These are phyloP conservation scores for Dynastes grantii DNA, from an alignment of 2,888 invertebrate genomes.

Conservation along the genomic window DNA sequence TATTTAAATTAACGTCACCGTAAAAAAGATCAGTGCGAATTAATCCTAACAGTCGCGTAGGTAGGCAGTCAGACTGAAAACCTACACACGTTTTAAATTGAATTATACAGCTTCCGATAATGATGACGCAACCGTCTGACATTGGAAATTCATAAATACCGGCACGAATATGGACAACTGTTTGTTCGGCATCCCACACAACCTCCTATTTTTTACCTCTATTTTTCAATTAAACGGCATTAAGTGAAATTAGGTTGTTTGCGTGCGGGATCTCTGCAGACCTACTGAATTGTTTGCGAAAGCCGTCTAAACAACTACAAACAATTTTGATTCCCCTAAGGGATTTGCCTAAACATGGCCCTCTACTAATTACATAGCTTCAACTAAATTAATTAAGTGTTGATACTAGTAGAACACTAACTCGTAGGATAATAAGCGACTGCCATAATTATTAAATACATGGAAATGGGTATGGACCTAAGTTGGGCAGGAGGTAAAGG, in stretches of 20 bases:
- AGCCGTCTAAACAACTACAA: constrained; percentile 7
- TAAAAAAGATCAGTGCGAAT: constrained; percentile 32
- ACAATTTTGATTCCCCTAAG: constrained; percentile 28
- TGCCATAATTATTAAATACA: background rate
- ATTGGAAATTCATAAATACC: constrained; percentile 33
- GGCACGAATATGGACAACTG: constrained; percentile 4
- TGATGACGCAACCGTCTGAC: constrained; percentile 34
- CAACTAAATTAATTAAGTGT: constrained; percentile 21
- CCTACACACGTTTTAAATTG: constrained; percentile 33
- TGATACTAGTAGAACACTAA: constrained; percentile 1
- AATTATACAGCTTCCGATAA: constrained; percentile 40
- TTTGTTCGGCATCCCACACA: constrained; percentile 25
- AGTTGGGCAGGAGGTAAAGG: background rate
- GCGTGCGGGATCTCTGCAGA: background rate
- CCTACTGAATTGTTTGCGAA: constrained; percentile 14
- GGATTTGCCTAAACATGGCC: constrained; percentile 14
- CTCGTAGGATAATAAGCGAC: background rate
- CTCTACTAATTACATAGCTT: constrained; percentile 5
- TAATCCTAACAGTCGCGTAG: constrained; percentile 32
- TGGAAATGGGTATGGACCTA: background rate
- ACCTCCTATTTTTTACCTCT: background rate
- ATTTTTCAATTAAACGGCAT: background rate
- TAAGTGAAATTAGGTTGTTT: background rate
- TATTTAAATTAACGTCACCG: constrained; percentile 16
- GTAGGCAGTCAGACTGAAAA: background rate